These are phyloP conservation scores for Vireo griseus DNA, from an alignment of 2,797 vertebrate genomes.

Conservation along the genomic window DNA sequence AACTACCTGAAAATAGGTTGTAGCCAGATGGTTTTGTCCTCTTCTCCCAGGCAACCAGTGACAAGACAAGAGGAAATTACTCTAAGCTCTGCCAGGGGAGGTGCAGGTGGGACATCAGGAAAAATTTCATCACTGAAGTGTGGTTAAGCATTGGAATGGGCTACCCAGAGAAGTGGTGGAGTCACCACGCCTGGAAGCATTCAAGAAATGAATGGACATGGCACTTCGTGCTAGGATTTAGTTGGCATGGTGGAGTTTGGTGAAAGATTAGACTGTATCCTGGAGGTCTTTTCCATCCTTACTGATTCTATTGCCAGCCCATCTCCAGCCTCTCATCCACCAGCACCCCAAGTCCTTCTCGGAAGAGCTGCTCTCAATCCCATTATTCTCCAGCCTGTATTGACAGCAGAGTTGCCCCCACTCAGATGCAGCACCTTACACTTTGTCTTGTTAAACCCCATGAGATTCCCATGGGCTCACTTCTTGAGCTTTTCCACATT, in stretches of 20 bases:
- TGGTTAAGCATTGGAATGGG: background rate
- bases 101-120: background rate
- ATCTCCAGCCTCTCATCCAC: background rate
- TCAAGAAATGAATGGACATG: background rate
- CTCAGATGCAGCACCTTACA: background rate
- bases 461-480: no score
- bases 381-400: background rate
- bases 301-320: background rate
- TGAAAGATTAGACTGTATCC: background rate
- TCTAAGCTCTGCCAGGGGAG: background rate
- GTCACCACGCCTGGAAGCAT: background rate
- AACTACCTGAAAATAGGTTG: background rate
- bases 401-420: background rate
- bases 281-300: background rate
- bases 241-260: background rate
- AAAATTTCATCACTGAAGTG: background rate
- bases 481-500: background rate
- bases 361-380: fast-evolving
- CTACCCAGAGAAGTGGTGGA: background rate
- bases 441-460: background rate
- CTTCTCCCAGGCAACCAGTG: background rate
- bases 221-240: background rate
- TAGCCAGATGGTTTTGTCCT: background rate
- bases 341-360: background rate
- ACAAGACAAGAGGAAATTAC: background rate